Base-by-base conservation (phyloP, 2,797 vertebrate genomes). In the Phataginus tetradactyla region DNA sequence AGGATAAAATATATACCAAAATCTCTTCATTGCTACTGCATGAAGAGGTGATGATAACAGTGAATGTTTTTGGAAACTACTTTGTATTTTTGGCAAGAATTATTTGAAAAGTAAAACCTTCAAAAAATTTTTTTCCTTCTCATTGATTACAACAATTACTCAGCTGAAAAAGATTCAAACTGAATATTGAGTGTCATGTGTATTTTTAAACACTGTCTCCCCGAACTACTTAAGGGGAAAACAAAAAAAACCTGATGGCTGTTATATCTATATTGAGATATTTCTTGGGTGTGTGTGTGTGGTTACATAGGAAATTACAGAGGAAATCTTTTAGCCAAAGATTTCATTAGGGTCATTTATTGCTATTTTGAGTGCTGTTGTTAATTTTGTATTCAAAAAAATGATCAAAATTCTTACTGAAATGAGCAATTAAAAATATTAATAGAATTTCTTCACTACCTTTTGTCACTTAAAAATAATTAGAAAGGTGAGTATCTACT, bases 381-480 rank as follows among this genome's bases (percentile, higher is more conserved):
- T 27, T 71, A 86, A 45, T 55, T 95, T 87, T 51, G 51, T 97
- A 72, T 96, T 96, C 96, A 53, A 71, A 94, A 96, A 97, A 97
- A 51, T 94, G 18, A 96, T 93, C 92, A 53, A 72, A 97, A 88
- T 91, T 97, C 85, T 97, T 98, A 96, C 78, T 94, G 59, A 97
- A 98, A 97, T 86, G 78, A 93, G 83, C 29, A 27, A 49, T 91
- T 96, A 97, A 98, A 98, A 98, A 95, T 92, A 97, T 95, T 37
- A 90, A 37, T 39, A 2, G 9, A 98, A 96, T 90, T 98, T 98
- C 72, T 95, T 98, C 23, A 96, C 97, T 97, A 92, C 49, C 49
- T 57, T 95, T 77, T 98, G 96, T 97, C 91, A 97, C 85, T 90
- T 97, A 97, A 97, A 98, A 98, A 96, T 96, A 97, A 97, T 96